Conservation (phyloP, 2,797 vertebrate species). For the Gymnodraco acuticeps region DNA sequence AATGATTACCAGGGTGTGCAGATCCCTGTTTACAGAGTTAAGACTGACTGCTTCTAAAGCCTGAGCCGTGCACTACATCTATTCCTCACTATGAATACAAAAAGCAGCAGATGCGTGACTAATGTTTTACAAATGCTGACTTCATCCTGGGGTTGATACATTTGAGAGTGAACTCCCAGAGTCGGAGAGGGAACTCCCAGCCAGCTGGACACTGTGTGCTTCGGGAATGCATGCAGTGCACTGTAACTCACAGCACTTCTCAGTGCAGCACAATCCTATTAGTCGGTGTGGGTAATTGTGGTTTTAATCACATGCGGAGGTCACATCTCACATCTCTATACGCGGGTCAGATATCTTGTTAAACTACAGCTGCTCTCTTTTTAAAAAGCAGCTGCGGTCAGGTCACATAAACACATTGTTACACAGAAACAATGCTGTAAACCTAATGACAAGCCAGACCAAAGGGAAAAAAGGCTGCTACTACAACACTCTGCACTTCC, state of each 20-base stretch:
- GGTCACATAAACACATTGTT: conserved; percentile 1
- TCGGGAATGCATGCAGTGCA: conserved; percentile 20
- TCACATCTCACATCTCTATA: conserved; percentile 14
- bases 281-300: conserved; percentile 28
- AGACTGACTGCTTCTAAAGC: conserved; percentile 3
- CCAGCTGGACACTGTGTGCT: conserved; percentile 56
- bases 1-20: conserved; percentile 2
- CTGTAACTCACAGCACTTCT: conserved; percentile 38
- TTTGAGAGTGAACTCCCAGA: conserved; percentile 35
- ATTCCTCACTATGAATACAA: conserved; percentile 26
- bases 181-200: conserved; percentile 52
- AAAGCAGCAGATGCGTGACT: conserved; percentile 57
- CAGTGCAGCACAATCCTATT: conserved; percentile 36
- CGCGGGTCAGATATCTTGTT: conserved; percentile 28
- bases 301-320: conserved; percentile 34
- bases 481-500: conserved; percentile 42
- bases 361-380: conserved; percentile 45
- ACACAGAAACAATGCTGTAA: conserved; percentile 15
- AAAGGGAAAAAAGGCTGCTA: conserved; percentile 41
- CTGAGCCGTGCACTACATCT: background rate
- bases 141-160: conserved; percentile 42
- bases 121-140: conserved; percentile 54
- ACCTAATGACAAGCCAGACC: conserved; percentile 21
- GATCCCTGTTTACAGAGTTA: conserved; percentile 8
- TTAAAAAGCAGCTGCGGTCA: conserved; percentile 24